phyloP scores from a whole-genome alignment of 2,888 invertebrate species.

The Poecilobothrus nobilitatus region DNA sequence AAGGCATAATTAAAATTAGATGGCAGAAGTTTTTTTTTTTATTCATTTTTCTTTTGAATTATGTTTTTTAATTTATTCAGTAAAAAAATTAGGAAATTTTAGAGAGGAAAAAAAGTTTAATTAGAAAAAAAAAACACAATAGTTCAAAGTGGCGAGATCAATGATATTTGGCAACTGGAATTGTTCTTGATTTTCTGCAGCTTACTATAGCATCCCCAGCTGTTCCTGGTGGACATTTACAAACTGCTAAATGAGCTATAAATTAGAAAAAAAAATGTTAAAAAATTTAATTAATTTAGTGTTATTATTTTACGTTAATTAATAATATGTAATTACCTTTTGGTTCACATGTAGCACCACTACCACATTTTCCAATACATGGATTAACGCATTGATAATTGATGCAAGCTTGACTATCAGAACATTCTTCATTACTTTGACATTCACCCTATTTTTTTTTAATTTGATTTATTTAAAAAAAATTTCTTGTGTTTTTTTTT shows the following conservation, averaged over 20 bases:
- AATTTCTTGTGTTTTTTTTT: neutral
- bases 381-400: slow-evolving; percentile 67
- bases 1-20: neutral
- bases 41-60: neutral
- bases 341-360: slow-evolving; percentile 65
- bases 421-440: slow-evolving; percentile 64
- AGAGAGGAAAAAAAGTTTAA: neutral
- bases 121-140: neutral
- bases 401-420: slow-evolving; percentile 66
- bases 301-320: too few relatives aligned
- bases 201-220: slow-evolving; percentile 53
- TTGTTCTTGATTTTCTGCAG: slow-evolving; percentile 45
- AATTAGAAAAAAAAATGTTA: neutral
- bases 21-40: neutral
- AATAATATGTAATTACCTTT: slow-evolving; percentile 35
- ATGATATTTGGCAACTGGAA: slow-evolving; percentile 40
- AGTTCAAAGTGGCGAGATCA: slow-evolving; percentile 4
- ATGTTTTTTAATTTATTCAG: neutral
- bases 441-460: slow-evolving; percentile 59
- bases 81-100: neutral
- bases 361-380: slow-evolving; percentile 69
- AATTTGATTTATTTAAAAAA: slow-evolving; percentile 7
- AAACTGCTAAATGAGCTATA: slow-evolving; percentile 67
- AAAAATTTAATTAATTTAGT: neutral
- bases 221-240: slow-evolving; percentile 65